Evolutionary conservation across 2,113 vertebrate species (phyloP), one percentile per base, ranked within the genome.

Genomic region (Chloropsis cyanopogon): DNA sequence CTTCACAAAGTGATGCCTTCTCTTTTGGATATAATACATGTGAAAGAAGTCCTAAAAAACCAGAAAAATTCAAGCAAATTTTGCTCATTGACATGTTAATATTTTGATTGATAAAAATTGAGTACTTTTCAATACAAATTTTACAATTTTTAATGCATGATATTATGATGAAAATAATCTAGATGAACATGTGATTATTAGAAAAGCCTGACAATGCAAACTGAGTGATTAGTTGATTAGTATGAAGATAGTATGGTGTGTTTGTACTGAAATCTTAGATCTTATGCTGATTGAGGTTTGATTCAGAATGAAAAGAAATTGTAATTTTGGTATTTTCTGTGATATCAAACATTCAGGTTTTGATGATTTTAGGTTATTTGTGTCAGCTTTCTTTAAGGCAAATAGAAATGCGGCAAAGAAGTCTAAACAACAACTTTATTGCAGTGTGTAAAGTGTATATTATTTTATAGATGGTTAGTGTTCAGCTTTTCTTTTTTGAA

Each of bases 11-110:
- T 77, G 94, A 59, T 65, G 39, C 15, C 26, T 88, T 91, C 88
- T 92, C 53, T 93, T 93, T 65, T 77, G 35, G 24, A 39, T 92
- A 22, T 92, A 93, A 81, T 91, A 93, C 57, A 92, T 95, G 44
- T 95, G 82, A 63, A 97, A 90, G 25, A 95, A 96, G 1, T 89
- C 82, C 90, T 97, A 76, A 70, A 84, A 95, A 82, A 0, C 6
- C 70, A n/a, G 17, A 46, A 98, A 77, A 95, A 68, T 25, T 41
- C 19, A 60, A 80, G 21, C 7, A 69, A 84, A 86, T 57, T 53
- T 52, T 69, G 3, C 17, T 66, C 12, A 66, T 29, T 50, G 35
- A 28, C 2, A 17, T 29, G 22, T 33, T 16, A 31, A 21, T 59
- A 31, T 64, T 69, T 63, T 59, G n/a, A 50, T 10, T 26, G 19